A percentile compares a stretch with the other conserved stretches of the same genome.
These are phyloP conservation scores for Girardinichthys multiradiatus DNA, from an alignment of 2,113 vertebrate species.

Conservation along the genomic window DNA sequence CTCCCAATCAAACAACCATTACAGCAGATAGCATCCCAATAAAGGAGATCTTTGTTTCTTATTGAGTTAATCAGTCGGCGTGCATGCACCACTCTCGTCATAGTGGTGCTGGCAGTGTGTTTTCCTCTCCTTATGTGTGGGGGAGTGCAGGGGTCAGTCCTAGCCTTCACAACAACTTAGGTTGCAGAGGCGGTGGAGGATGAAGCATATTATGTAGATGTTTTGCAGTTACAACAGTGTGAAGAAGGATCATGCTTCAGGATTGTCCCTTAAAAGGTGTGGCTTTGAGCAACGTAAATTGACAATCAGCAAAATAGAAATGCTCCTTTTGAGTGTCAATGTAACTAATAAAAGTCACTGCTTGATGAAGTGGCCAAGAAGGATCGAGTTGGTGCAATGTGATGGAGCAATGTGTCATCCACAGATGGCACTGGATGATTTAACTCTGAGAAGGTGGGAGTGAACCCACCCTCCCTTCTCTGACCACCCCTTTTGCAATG, in stretches of 20 bases:
- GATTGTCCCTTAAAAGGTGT: slow-evolving; percentile 51
- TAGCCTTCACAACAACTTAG: slow-evolving; percentile 44
- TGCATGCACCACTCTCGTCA: slow-evolving; percentile 49
- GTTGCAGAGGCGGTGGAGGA: slow-evolving; percentile 58
- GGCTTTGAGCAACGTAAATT: slow-evolving; percentile 54
- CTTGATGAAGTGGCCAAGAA: slow-evolving; percentile 15
- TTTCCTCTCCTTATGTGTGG: slow-evolving; percentile 46
- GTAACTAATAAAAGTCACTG: slow-evolving; percentile 28
- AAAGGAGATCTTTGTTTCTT: slow-evolving; percentile 74
- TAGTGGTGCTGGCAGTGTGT: slow-evolving; percentile 49
- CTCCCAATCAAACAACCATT: slow-evolving; percentile 79
- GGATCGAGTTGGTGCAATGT: slow-evolving; percentile 13
- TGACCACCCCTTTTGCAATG: slow-evolving; percentile 78
- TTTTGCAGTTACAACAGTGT: slow-evolving; percentile 59
- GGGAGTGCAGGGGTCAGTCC: slow-evolving; percentile 63
- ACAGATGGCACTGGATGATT: slow-evolving; percentile 41
- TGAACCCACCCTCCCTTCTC: slow-evolving; percentile 33
- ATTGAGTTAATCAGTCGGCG: slow-evolving; percentile 75
- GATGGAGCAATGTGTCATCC: slow-evolving; percentile 62
- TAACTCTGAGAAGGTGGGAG: slow-evolving; percentile 67
- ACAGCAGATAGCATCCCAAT: slow-evolving; percentile 73
- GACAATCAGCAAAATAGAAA: slow-evolving; percentile 44
- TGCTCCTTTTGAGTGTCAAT: slow-evolving; percentile 24
- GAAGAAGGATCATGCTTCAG: slow-evolving; percentile 51
- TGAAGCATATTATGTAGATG: slow-evolving; percentile 54